A percentile compares a stretch with the other conserved stretches of the same genome.
These are phyloP conservation scores for Corythornis leucogaster DNA, from an alignment of 2,797 vertebrate genomes.

Conservation along the genomic window DNA sequence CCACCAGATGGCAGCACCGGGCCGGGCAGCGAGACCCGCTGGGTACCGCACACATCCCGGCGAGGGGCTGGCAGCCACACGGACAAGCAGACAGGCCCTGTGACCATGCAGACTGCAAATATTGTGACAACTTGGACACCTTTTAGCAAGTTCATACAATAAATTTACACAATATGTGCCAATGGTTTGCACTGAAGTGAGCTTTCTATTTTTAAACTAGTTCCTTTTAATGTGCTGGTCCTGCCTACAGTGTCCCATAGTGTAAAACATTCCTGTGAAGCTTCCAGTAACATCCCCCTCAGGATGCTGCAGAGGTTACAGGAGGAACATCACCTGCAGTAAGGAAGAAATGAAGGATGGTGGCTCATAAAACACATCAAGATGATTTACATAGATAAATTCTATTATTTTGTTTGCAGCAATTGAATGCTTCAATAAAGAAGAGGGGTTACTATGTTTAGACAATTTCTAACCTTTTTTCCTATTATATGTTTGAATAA, in stretches of 20 bases:
- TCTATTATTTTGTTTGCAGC: not conserved
- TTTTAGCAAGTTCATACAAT: not conserved
- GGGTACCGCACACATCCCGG: too few relatives aligned
- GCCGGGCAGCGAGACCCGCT: too few relatives aligned
- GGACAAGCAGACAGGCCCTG: not conserved
- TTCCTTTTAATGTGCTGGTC: not conserved
- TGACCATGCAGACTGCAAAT: not conserved
- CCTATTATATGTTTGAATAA: not conserved
- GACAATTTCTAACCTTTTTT: not conserved
- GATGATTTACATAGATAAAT: not conserved
- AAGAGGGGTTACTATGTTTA: not conserved
- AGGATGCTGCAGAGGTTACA: conserved; percentile 2
- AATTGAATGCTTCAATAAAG: not conserved
- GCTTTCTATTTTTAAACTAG: conserved; percentile 13
- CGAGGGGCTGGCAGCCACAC: not conserved
- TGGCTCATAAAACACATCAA: not conserved
- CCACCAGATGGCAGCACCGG: not conserved
- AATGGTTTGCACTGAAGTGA: not conserved
- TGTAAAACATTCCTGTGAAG: not conserved
- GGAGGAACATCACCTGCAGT: not conserved
- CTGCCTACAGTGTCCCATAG: not conserved
- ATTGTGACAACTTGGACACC: not conserved
- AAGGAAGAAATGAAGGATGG: not conserved
- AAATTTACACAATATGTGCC: not conserved
- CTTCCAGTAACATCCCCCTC: not conserved